phyloP scores from a whole-genome alignment of 2,113 vertebrate genomes.

The Columbina picui region DNA sequence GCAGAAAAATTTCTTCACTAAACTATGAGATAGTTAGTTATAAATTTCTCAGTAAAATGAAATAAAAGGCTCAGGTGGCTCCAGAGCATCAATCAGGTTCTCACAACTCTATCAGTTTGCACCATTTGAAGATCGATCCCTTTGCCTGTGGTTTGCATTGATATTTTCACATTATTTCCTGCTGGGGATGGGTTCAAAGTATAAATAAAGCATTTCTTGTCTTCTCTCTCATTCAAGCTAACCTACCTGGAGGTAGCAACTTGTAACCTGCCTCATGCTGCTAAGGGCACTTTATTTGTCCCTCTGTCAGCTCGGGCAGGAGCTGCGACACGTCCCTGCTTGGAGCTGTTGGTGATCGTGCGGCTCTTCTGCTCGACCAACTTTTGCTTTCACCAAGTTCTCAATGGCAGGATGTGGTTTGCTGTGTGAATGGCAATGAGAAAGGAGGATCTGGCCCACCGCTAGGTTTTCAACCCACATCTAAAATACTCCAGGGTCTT shows the following conservation, averaged over 20 bases:
- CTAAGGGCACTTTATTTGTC: background rate
- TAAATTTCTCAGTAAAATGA: background rate
- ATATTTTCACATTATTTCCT: background rate
- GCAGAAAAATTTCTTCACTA: background rate
- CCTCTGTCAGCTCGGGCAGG: background rate
- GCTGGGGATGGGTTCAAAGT: background rate
- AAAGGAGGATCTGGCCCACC: conserved; percentile 1
- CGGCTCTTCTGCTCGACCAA: background rate
- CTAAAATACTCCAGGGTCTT: background rate
- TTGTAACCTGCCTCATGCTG: background rate
- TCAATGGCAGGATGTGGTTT: conserved; percentile 66
- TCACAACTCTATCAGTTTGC: background rate
- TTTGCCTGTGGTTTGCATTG: background rate
- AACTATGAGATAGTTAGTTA: background rate
- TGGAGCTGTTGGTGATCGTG: background rate
- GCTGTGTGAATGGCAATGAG: background rate
- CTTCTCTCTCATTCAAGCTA: background rate
- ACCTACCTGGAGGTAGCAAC: background rate
- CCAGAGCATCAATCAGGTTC: background rate
- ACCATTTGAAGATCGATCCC: background rate
- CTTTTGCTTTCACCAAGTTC: conserved; percentile 44
- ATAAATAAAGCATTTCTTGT: background rate
- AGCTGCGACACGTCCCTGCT: background rate
- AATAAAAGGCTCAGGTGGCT: background rate
- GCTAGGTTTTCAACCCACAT: background rate